Base-by-base conservation (phyloP, 2,113 vertebrate genomes). In the Paraplagusia blochii region DNA sequence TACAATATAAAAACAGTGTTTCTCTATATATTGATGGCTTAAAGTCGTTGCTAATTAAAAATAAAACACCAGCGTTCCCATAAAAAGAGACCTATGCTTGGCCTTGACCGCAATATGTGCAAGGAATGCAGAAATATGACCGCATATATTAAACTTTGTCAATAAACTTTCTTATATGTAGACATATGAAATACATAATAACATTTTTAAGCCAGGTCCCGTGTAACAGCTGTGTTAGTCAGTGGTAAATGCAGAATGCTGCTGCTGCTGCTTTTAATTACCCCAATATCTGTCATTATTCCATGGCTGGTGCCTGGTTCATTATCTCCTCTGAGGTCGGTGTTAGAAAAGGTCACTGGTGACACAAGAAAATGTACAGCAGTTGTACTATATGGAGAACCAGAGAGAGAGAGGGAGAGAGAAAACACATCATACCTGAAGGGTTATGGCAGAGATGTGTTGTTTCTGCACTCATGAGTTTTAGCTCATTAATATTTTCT, bases 271-370 rank as follows among this genome's bases (percentile, higher is more conserved):
- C 46, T 17, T 63, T 77, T 76, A 78, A 77, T 84, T 57, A 67
- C 51, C 43, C 22, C 80, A 66, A 70, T 76, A 82, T 72, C 35
- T 58, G 50, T 56, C 44, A 58, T 58, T 47, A 72, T 62, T 82
- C 69, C 42, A 47, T 40, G 40, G 47, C 49, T 16, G 13, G 56
- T 4, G 19, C 33, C 1, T 8, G 1, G 50, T 74, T 87, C 83
- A 82, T 85, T 85, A 83, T 77, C 76, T 76, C 63, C 69, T 17
- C 40, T 53, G 42, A 68, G 66, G 53, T 48, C 55, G 58, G 18
- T 15, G 45, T 55, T 53, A 55, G 58, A 52, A 85, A 82, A 87
- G 85, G 82, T 88, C 79, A 87, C 33, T 1, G 19, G 33, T 76
- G 80, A 77, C 48, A 19, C 57, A 68, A 66, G 60, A 38, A 58